Evolutionary conservation across 2,797 vertebrate genomes (phyloP).

Genomic region (Diglossa cyanea): DNA sequence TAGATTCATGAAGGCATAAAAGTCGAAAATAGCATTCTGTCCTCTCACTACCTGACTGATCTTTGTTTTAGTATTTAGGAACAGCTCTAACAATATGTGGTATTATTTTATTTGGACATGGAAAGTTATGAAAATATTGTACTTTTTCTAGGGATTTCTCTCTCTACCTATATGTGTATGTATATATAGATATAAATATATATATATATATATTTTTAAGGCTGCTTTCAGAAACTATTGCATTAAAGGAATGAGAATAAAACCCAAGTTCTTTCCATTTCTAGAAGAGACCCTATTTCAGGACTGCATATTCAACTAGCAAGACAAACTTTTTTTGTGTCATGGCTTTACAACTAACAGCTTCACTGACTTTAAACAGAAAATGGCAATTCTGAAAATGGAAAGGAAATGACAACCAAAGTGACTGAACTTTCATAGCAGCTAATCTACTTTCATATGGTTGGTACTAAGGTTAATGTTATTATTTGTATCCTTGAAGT

Average conservation of each 20-base stretch:
- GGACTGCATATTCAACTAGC: not conserved
- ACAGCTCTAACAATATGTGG: not conserved
- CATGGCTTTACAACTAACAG: not conserved
- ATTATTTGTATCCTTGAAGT: not conserved
- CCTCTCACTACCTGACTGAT: constrained; percentile 1
- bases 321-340: not conserved
- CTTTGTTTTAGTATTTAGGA: not conserved
- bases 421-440: not conserved
- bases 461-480: not conserved
- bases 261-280: not conserved
- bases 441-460: not conserved
- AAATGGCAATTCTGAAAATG: not conserved
- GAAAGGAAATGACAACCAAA: not conserved
- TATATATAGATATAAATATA: too few species aligned
- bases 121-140: not conserved
- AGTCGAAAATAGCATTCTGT: not conserved
- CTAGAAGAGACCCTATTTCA: not conserved
- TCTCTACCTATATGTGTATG: accelerated
- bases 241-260: not conserved
- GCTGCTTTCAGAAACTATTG: constrained; percentile 40
- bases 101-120: not conserved
- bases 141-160: not conserved
- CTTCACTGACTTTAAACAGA: not conserved
- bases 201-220: not conserved
- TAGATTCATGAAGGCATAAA: constrained; percentile 34